Evolutionary conservation across 1,140 invertebrate genomes (phyloP).

Genomic region (Macrocentrus cingulum): DNA sequence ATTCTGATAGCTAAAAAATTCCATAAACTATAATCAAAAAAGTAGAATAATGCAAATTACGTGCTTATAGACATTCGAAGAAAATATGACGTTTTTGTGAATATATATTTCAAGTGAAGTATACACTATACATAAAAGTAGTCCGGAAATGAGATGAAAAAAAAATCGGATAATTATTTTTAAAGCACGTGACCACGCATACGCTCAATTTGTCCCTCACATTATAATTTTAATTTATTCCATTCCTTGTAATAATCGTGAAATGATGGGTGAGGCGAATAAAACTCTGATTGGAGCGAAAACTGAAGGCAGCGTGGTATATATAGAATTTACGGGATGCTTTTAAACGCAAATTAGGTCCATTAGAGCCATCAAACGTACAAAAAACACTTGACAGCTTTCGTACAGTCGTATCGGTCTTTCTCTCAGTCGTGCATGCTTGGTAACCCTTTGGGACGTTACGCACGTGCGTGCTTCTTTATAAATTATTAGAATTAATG

Average conservation of each 20-base stretch:
- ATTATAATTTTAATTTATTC: background rate
- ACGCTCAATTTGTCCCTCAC: background rate
- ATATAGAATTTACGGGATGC: conserved; percentile 10
- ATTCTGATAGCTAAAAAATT: too few relatives aligned
- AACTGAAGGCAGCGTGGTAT: too few relatives aligned
- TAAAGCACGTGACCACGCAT: conserved; percentile 7
- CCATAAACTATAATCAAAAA: too few relatives aligned
- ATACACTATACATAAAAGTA: too few relatives aligned
- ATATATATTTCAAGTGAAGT: too few relatives aligned
- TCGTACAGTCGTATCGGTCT: conserved; percentile 15
- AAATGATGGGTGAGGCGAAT: conserved; percentile 6
- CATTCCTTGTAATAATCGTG: background rate
- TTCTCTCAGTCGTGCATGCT: background rate
- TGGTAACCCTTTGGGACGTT: conserved; percentile 35
- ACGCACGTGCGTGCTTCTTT: conserved; percentile 54
- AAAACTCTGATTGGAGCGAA: background rate
- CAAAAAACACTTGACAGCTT: conserved; percentile 44
- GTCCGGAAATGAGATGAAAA: background rate
- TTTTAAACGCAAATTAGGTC: conserved; percentile 54
- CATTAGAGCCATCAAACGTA: conserved; percentile 46
- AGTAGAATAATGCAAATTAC: too few relatives aligned
- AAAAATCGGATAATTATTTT: background rate
- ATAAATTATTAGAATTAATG: conserved; percentile 60
- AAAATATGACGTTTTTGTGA: too few relatives aligned
- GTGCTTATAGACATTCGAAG: too few relatives aligned